These are phyloP conservation scores for Tokudaia muenninki DNA, from an alignment of 2,797 vertebrate genomes.

Conservation along the genomic window DNA sequence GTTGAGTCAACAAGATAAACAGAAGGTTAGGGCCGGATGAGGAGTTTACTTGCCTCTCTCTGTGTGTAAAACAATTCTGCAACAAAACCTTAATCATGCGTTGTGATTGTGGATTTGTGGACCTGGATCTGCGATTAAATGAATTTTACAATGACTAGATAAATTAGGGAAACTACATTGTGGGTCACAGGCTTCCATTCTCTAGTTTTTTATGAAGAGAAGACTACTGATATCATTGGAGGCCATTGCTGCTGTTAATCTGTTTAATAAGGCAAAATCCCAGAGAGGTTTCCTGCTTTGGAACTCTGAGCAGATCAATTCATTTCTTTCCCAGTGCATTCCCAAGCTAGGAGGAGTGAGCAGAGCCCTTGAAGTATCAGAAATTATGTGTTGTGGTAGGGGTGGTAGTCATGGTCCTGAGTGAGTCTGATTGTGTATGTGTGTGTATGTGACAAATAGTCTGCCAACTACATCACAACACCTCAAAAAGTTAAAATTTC, in stretches of 20 bases:
- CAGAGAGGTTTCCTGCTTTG: background rate
- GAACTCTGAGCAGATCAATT: background rate
- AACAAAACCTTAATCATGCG: background rate
- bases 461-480: background rate
- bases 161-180: background rate
- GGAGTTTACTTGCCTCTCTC: background rate
- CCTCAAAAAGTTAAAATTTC: background rate
- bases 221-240: background rate
- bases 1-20: background rate
- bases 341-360: background rate
- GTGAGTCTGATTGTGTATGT: background rate
- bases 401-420: background rate
- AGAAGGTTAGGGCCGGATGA: background rate
- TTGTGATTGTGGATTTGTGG: background rate
- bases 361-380: background rate
- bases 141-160: background rate
- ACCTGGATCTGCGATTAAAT: background rate
- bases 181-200: background rate
- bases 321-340: fast-evolving
- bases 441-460: background rate
- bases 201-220: background rate
- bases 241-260: background rate
- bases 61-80: fast-evolving
- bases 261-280: background rate
- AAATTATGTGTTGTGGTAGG: background rate